Evolutionary conservation across 2,113 vertebrate species (phyloP).

Genomic region (Euleptes europaea): DNA sequence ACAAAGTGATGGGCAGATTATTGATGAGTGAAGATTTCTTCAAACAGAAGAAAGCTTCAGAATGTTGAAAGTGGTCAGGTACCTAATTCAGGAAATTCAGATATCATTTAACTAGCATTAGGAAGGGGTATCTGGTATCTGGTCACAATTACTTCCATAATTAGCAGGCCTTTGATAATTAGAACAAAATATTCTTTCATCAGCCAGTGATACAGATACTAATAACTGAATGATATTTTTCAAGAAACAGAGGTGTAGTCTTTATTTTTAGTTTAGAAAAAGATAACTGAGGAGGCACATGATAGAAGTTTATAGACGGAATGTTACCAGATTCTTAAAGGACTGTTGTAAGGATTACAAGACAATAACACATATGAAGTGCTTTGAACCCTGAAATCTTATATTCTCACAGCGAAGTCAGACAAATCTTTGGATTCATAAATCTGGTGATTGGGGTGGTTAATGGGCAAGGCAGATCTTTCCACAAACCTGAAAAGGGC

Average conservation of each 20-base stretch:
- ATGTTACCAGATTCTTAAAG: no score
- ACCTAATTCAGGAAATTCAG: neutral
- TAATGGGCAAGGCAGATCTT: no score
- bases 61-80: neutral
- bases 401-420: no score
- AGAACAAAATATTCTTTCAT: neutral
- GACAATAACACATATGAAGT: no score
- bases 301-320: no score
- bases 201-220: neutral
- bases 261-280: no score
- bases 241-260: neutral
- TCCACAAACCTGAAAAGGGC: no score
- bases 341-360: no score
- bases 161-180: neutral
- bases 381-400: no score
- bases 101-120: neutral
- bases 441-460: no score
- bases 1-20: rapidly evolving
- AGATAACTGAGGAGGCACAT: no score
- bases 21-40: rapidly evolving
- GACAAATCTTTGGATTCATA: no score
- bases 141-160: neutral
- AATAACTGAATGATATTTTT: neutral
- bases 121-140: neutral
- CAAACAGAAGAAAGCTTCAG: rapidly evolving